These are phyloP conservation scores for Acrocephalus scirpaceus DNA, from an alignment of 2,797 vertebrate species.

Conservation along the genomic window DNA sequence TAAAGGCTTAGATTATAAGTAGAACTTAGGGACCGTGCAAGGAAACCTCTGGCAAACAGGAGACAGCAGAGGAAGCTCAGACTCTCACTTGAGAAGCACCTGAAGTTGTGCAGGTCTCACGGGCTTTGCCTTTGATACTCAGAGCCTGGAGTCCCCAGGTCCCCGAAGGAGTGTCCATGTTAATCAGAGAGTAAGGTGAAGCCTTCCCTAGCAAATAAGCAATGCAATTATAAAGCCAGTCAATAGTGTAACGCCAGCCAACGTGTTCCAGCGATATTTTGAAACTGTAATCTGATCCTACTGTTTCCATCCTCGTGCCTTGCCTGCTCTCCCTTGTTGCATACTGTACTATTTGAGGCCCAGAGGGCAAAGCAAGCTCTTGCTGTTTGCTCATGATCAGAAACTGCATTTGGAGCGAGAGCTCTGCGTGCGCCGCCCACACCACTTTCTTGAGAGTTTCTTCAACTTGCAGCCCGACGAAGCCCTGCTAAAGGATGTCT, in stretches of 20 bases:
- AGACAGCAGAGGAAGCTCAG: not conserved
- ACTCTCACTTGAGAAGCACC: not conserved
- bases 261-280: slow-evolving; percentile 86
- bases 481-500: not conserved
- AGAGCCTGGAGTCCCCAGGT: slow-evolving; percentile 8
- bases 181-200: slow-evolving; percentile 78
- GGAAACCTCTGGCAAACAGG: not conserved
- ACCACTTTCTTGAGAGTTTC: slow-evolving; percentile 35
- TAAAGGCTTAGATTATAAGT: not conserved
- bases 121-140: not conserved
- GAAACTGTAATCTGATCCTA: slow-evolving; percentile 93
- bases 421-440: slow-evolving; percentile 7
- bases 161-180: slow-evolving; percentile 62
- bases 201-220: slow-evolving; percentile 77
- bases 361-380: slow-evolving; percentile 76
- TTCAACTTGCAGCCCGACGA: not conserved
- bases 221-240: slow-evolving; percentile 78
- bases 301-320: slow-evolving; percentile 87
- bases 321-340: slow-evolving; percentile 79
- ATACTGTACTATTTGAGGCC: slow-evolving; percentile 88
- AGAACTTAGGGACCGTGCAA: not conserved
- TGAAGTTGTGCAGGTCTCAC: not conserved
- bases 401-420: slow-evolving; percentile 53
- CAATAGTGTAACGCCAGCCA: slow-evolving; percentile 72
- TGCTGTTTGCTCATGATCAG: slow-evolving; percentile 70